phyloP scores from a whole-genome alignment of 2,113 vertebrate species.

The Embiotoca jacksoni region DNA sequence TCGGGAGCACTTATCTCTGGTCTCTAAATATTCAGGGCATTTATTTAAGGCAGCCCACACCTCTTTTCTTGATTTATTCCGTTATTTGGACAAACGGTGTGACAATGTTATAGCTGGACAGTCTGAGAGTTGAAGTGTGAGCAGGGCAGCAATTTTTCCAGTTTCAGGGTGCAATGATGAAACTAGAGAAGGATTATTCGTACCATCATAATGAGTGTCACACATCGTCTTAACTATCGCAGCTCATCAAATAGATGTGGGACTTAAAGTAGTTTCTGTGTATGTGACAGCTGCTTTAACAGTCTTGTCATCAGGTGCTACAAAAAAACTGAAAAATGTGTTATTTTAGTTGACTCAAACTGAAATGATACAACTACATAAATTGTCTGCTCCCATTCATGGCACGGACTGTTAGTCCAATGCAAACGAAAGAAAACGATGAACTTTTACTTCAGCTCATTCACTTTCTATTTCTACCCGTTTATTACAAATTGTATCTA shows the following conservation, averaged over 20 bases:
- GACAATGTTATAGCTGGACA: conserved; percentile 4
- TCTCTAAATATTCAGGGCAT: conserved; percentile 34
- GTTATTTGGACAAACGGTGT: conserved; percentile 27
- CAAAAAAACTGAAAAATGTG: not conserved
- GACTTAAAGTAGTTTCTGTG: not conserved
- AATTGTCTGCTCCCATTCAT: too few relatives aligned
- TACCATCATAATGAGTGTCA: not conserved
- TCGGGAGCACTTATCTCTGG: conserved; percentile 31
- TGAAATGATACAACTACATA: not conserved
- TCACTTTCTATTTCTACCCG: too few relatives aligned
- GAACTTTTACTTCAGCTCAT: too few relatives aligned
- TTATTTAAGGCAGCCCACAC: conserved; percentile 42
- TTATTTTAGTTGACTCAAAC: not conserved
- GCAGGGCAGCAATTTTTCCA: not conserved
- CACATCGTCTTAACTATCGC: not conserved
- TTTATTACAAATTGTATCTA: too few relatives aligned
- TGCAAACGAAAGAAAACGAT: too few relatives aligned
- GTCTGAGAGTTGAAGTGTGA: not conserved
- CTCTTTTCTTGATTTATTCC: conserved; percentile 26
- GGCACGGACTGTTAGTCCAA: too few relatives aligned
- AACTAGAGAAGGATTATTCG: not conserved
- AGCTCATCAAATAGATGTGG: not conserved
- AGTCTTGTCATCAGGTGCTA: not conserved
- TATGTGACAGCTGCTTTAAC: not conserved
- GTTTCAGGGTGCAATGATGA: not conserved